These are phyloP conservation scores for Cercopithecus mona DNA, from an alignment of 2,113 vertebrate genomes.

Conservation along the genomic window DNA sequence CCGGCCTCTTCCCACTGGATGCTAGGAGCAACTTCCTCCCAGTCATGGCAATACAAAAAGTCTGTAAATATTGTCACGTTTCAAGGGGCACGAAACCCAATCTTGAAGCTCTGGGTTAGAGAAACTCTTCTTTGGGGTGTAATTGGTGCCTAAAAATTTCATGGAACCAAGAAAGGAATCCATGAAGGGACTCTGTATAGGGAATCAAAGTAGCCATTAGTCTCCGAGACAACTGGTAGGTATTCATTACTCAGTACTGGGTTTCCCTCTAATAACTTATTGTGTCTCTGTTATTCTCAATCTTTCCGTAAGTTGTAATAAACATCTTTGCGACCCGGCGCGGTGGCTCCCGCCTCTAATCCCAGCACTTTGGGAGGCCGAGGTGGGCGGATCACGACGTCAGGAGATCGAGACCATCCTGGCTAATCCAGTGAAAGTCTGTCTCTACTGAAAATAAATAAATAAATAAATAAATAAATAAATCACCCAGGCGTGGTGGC, in stretches of 20 bases:
- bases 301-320: background rate
- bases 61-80: background rate
- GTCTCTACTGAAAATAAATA: no score
- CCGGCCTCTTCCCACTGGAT: background rate
- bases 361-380: no score
- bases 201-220: background rate
- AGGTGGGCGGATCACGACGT: rapidly evolving
- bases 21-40: rapidly evolving
- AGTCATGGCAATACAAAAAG: background rate
- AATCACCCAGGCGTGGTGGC: rapidly evolving
- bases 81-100: background rate
- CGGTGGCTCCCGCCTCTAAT: no score
- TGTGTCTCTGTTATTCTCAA: background rate
- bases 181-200: background rate
- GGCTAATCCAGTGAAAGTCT: no score
- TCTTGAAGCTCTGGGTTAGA: rapidly evolving
- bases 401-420: no score
- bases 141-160: background rate
- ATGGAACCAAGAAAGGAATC: background rate
- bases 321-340: rapidly evolving
- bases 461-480: no score
- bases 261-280: background rate
- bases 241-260: background rate
- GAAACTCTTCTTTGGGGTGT: background rate
- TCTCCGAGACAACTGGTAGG: background rate